Evolutionary conservation across 1,140 invertebrate species (phyloP).

Genomic region (Triops cancriformis): DNA sequence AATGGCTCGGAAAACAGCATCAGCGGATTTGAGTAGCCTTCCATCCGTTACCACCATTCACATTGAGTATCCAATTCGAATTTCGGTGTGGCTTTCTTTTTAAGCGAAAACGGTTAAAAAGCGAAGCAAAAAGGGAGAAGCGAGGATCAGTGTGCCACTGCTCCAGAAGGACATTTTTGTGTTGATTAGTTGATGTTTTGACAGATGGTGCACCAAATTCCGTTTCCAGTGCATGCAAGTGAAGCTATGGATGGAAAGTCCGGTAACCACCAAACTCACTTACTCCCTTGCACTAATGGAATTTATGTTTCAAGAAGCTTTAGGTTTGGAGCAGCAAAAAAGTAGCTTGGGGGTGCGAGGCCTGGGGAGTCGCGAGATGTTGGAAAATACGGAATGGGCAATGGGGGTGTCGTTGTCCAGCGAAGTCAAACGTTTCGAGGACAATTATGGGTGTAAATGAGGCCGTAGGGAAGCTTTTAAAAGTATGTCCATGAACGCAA

Average conservation of each 20-base stretch:
- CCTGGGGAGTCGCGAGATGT: not conserved
- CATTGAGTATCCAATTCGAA: conserved; percentile 1
- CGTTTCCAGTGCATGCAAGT: not conserved
- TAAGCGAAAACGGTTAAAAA: not conserved
- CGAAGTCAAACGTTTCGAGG: conserved; percentile 4
- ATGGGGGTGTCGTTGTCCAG: conserved; percentile 8
- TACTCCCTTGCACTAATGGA: not conserved
- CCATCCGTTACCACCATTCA: not conserved
- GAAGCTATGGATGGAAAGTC: not conserved
- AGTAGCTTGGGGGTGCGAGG: not conserved
- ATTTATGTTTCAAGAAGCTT: not conserved
- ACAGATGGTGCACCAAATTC: not conserved
- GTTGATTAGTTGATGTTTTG: not conserved
- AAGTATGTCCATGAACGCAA: not conserved
- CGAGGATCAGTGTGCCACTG: not conserved
- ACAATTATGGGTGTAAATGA: conserved; percentile 7
- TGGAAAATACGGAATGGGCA: not conserved
- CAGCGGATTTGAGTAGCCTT: conserved; percentile 12
- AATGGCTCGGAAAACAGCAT: conserved; percentile 13
- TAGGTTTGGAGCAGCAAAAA: not conserved
- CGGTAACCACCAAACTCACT: not conserved
- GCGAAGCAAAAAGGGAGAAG: not conserved
- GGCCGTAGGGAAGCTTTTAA: not conserved
- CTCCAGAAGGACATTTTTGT: not conserved
- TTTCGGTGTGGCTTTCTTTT: not conserved